A percentile compares a stretch with the other conserved stretches of the same genome.
phyloP scores from a whole-genome alignment of 2,888 invertebrate genomes.

The Drosophila greeni region DNA sequence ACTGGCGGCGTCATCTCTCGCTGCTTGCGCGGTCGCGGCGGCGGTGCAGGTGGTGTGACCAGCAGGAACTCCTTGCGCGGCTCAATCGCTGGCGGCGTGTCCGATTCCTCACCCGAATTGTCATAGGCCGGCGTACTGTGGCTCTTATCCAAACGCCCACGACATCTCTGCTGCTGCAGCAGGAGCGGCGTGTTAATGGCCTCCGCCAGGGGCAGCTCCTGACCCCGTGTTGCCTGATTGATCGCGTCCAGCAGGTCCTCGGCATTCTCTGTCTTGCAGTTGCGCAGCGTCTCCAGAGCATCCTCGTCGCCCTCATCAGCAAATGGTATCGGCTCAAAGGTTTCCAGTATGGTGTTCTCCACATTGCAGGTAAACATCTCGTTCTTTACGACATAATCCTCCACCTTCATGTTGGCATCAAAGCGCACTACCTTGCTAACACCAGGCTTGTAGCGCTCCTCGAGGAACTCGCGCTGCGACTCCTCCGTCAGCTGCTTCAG shows the following conservation, averaged over 20 bases:
- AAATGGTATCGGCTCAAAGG: slow-evolving; percentile 79
- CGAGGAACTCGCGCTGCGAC: slow-evolving; percentile 51
- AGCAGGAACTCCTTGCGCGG: slow-evolving; percentile 77
- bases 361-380: slow-evolving; percentile 78
- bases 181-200: slow-evolving; percentile 73
- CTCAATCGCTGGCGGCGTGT: slow-evolving; percentile 78
- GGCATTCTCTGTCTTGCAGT: slow-evolving; percentile 51
- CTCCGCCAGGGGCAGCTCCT: slow-evolving; percentile 65
- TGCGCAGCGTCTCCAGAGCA: slow-evolving; percentile 61
- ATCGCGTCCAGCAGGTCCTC: slow-evolving; percentile 55
- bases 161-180: slow-evolving; percentile 54
- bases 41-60: slow-evolving; percentile 79
- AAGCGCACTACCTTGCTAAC: slow-evolving; percentile 79
- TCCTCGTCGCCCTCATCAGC: slow-evolving; percentile 77
- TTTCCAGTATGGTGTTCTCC: slow-evolving; percentile 78
- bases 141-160: slow-evolving; percentile 86
- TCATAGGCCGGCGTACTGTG: slow-evolving; percentile 91
- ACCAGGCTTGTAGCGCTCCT: slow-evolving; percentile 76
- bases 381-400: slow-evolving; percentile 75
- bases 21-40: slow-evolving; percentile 78
- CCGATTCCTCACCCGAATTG: slow-evolving; percentile 79
- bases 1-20: slow-evolving; percentile 75
- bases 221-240: slow-evolving; percentile 47
- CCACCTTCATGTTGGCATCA: slow-evolving; percentile 77
- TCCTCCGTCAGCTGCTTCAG: slow-evolving; percentile 63